Base-by-base conservation (phyloP, 2,113 vertebrate genomes). In the Triplophysa siluroides region DNA sequence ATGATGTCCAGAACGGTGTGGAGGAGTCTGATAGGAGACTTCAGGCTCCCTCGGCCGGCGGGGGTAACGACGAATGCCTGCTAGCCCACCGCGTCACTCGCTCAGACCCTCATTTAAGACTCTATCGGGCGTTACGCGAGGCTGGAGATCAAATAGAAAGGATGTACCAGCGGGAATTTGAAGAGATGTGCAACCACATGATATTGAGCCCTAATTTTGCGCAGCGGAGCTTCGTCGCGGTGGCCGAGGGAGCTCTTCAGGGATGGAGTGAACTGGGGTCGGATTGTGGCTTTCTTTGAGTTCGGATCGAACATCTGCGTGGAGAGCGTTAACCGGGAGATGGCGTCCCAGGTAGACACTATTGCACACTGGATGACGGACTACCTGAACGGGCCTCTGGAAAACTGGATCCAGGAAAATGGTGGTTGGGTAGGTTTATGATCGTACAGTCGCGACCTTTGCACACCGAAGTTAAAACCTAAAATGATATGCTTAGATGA, bases 261-360 rank as follows among this genome's bases (percentile, higher is more conserved):
- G 86, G 95, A 96, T 0, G 96, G 95, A 8, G 92, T 97, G 52
- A 98, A 97, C 92, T 98, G 96, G 96, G 96, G 96, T 68, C 92
- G 96, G 41, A 95, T 98, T 12, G 91, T 98, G 85, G 94, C 95
- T 83, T 95, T 98, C 91, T 95, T 98, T 73, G 96, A 95, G 87
- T 95, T 98, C 14, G 96, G 96, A 0, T 94, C 95, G 13, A 93
- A 94, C 83, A 92, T 97, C 92, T 96, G 96, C 0, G 91, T 94
- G 78, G 92, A 96, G 88, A 94, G 92, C 45, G 94, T 93, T 82
- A 93, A 92, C 89, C 90, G 90, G 50, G 95, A 95, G 85, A 94
- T 94, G 91, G 91, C 89, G 12, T 84, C 94, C 12, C 94, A 94
- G 23, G 94, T 96, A 84, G 95, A 96, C 73, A 92, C 33, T 90